These are phyloP conservation scores for Drosophila nigritarsus DNA, from an alignment of 2,888 invertebrate species.

Conservation along the genomic window DNA sequence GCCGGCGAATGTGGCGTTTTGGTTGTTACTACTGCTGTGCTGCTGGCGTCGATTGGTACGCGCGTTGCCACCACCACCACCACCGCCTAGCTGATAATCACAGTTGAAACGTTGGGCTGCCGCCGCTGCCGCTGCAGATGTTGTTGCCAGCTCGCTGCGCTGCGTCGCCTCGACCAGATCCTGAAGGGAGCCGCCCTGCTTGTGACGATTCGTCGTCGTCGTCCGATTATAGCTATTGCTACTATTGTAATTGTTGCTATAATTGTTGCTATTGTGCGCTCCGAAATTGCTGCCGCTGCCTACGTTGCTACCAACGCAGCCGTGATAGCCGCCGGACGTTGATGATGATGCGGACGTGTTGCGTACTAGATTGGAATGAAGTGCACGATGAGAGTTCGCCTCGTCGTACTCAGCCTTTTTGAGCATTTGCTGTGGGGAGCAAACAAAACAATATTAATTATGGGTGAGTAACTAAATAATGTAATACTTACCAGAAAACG, in stretches of 20 bases:
- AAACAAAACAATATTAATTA: background rate
- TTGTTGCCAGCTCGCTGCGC: slow-evolving; percentile 76
- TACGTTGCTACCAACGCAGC: slow-evolving; percentile 38
- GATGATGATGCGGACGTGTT: slow-evolving; percentile 74
- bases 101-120: slow-evolving; percentile 79
- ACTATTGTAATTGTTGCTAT: slow-evolving; percentile 36
- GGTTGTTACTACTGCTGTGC: slow-evolving; percentile 54
- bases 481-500: slow-evolving; percentile 89
- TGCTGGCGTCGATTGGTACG: slow-evolving; percentile 74
- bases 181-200: slow-evolving; percentile 87
- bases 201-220: slow-evolving; percentile 79
- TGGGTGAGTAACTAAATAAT: background rate
- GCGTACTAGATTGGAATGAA: slow-evolving; percentile 81
- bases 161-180: slow-evolving; percentile 87
- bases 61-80: slow-evolving; percentile 33
- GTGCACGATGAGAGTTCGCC: slow-evolving; percentile 82
- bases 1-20: slow-evolving; percentile 42
- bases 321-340: slow-evolving; percentile 74
- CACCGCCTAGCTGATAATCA: slow-evolving; percentile 78
- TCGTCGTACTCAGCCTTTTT: slow-evolving; percentile 92
- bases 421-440: slow-evolving; percentile 88
- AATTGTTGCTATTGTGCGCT: slow-evolving; percentile 34
- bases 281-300: slow-evolving; percentile 31
- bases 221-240: slow-evolving; percentile 71
- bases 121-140: slow-evolving; percentile 66